These are phyloP conservation scores for Salmo trutta DNA, from an alignment of 2,797 vertebrate species.

Conservation along the genomic window DNA sequence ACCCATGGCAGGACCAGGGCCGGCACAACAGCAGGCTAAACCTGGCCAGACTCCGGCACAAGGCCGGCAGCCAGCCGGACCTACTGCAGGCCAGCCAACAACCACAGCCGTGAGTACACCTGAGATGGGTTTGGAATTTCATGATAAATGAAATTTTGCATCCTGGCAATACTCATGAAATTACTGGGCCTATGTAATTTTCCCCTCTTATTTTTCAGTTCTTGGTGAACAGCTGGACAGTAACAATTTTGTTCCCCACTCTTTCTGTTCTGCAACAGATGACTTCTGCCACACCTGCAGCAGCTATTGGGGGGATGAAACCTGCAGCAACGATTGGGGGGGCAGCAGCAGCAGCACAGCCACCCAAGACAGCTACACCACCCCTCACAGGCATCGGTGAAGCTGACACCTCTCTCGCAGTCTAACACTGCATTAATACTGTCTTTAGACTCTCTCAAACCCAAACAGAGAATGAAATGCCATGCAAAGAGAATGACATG, in stretches of 20 bases:
- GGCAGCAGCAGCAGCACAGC: slow-evolving; percentile 68
- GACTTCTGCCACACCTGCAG: slow-evolving; percentile 67
- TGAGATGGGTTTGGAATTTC: slow-evolving; percentile 2
- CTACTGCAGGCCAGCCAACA: slow-evolving; percentile 69
- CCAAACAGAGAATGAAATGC: neutral
- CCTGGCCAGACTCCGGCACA: slow-evolving; percentile 63
- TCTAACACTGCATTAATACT: neutral
- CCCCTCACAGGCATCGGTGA: slow-evolving; percentile 85
- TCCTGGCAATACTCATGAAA: neutral
- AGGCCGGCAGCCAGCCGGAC: slow-evolving; percentile 68
- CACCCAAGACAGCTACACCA: slow-evolving; percentile 77
- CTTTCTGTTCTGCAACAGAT: slow-evolving; percentile 65
- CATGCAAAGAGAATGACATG: too few species aligned
- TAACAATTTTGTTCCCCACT: neutral
- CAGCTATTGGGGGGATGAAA: slow-evolving; percentile 70
- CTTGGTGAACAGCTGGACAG: neutral
- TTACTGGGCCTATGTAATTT: too few species aligned
- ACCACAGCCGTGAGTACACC: slow-evolving; percentile 75
- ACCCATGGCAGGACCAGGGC: slow-evolving; percentile 48
- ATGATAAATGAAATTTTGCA: too few species aligned
- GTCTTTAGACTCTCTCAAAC: neutral
- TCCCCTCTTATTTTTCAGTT: neutral
- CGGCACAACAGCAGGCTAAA: slow-evolving; percentile 76
- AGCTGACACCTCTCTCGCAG: slow-evolving; percentile 20
- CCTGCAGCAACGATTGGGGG: slow-evolving; percentile 66